A percentile compares a stretch with the other conserved stretches of the same genome.
These are phyloP conservation scores for Xylocampa areola DNA, from an alignment of 2,888 invertebrate species.

Conservation along the genomic window DNA sequence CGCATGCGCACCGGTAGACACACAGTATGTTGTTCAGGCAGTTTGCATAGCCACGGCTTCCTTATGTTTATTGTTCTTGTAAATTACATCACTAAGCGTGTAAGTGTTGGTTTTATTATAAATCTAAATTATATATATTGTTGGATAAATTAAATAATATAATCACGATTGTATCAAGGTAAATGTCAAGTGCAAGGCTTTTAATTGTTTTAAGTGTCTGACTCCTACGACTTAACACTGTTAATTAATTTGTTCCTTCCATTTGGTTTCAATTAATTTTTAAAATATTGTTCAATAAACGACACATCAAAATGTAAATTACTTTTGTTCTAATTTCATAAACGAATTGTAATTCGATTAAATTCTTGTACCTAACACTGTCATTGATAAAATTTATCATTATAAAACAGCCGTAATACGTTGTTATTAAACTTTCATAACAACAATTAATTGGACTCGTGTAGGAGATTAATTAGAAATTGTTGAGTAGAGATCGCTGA, in stretches of 20 bases:
- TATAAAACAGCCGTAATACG: constrained; percentile 63
- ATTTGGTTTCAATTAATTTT: neutral
- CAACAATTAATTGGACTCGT: constrained; percentile 79
- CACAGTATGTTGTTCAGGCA: constrained; percentile 15
- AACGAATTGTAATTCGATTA: constrained; percentile 63
- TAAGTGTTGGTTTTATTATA: constrained; percentile 35
- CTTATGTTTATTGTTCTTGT: constrained; percentile 54
- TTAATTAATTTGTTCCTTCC: constrained; percentile 1
- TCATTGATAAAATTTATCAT: constrained; percentile 71
- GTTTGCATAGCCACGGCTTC: constrained; percentile 51
- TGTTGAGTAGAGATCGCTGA: constrained; percentile 69
- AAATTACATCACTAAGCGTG: constrained; percentile 48
- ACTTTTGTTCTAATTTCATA: constrained; percentile 54
- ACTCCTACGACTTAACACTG: constrained; percentile 14
- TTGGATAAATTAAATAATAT: constrained; percentile 38
- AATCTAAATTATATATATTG: constrained; percentile 34
- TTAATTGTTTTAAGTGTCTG: constrained; percentile 20
- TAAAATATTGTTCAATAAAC: neutral
- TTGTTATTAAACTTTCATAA: constrained; percentile 83
- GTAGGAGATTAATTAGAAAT: constrained; percentile 84
- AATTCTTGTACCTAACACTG: constrained; percentile 68
- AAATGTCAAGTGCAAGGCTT: constrained; percentile 38
- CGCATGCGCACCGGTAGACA: constrained; percentile 12
- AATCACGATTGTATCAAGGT: constrained; percentile 42
- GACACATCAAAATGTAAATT: constrained; percentile 33